Evolutionary conservation across 2,888 invertebrate genomes (phyloP).

Genomic region (Julus scandinavius): DNA sequence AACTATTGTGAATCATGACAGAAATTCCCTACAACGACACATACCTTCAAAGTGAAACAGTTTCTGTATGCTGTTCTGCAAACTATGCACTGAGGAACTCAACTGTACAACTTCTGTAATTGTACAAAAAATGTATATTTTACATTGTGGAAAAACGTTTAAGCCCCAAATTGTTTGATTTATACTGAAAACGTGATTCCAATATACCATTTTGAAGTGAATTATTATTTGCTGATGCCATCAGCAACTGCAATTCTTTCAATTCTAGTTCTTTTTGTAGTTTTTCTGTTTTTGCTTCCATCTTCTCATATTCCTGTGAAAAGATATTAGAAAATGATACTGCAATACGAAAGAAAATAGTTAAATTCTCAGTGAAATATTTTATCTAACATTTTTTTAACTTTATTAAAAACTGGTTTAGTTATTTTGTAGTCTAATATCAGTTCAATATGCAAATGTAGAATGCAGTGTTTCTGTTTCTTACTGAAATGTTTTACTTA

Average conservation of each 20-base stretch:
- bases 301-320: conserved; percentile 26
- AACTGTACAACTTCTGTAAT: not conserved
- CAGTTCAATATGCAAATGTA: too few species aligned
- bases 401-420: too few species aligned
- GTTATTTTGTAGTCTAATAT: too few species aligned
- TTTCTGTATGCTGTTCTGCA: not conserved
- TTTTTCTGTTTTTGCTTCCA: not conserved
- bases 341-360: too few species aligned
- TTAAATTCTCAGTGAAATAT: too few species aligned
- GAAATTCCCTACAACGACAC: not conserved
- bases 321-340: too few species aligned
- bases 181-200: not conserved
- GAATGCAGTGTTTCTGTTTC: too few species aligned
- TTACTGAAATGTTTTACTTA: not conserved
- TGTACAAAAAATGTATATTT: not conserved
- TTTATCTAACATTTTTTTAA: too few species aligned
- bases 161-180: too few species aligned
- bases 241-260: conserved; percentile 1
- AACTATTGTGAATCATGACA: not conserved
- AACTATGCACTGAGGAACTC: not conserved
- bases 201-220: not conserved
- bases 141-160: too few species aligned
- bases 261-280: conserved; percentile 14
- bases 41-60: conserved; percentile 27
- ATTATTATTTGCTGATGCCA: not conserved